Percentiles rank a stretch among this genome's conserved stretches.
phyloP scores from a whole-genome alignment of 2,113 vertebrate species.

The Dendropsophus ebraccatus region DNA sequence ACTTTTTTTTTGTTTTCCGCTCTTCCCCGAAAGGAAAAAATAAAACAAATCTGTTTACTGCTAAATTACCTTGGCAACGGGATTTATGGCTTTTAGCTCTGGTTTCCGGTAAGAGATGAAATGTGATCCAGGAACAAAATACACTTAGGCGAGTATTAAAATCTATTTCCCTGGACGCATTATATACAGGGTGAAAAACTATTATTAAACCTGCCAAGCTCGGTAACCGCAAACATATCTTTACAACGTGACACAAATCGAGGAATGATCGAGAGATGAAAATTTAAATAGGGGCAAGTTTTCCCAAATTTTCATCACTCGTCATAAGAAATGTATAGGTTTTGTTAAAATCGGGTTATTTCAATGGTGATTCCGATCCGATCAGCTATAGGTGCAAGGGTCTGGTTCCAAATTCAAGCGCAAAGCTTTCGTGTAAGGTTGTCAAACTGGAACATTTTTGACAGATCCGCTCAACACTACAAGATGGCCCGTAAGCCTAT shows the following conservation, averaged over 20 bases:
- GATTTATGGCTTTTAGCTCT: slow-evolving; percentile 69
- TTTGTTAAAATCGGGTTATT: too few species aligned
- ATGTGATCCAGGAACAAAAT: slow-evolving; percentile 73
- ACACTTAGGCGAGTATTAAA: slow-evolving; percentile 67
- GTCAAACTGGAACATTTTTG: too few species aligned
- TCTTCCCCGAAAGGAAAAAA: slow-evolving; percentile 4
- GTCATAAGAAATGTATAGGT: too few species aligned
- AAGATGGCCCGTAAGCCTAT: too few species aligned
- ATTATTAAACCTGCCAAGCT: slow-evolving; percentile 7
- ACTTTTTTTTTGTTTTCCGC: neutral
- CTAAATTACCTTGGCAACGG: slow-evolving; percentile 74
- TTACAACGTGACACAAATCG: neutral
- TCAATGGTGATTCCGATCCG: too few species aligned
- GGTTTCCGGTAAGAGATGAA: slow-evolving; percentile 71
- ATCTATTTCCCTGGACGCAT: slow-evolving; percentile 60
- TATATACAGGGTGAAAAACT: slow-evolving; percentile 31
- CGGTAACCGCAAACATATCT: neutral
- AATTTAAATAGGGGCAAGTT: neutral
- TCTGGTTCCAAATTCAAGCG: too few species aligned
- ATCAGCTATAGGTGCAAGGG: too few species aligned
- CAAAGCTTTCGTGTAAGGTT: too few species aligned
- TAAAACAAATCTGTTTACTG: slow-evolving; percentile 67
- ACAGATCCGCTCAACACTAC: too few species aligned
- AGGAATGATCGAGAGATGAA: neutral
- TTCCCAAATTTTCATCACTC: neutral